Evolutionary conservation across 2,888 invertebrate species (phyloP), one percentile per base, ranked within the genome.

Genomic region (Sminthurinus aureus): DNA sequence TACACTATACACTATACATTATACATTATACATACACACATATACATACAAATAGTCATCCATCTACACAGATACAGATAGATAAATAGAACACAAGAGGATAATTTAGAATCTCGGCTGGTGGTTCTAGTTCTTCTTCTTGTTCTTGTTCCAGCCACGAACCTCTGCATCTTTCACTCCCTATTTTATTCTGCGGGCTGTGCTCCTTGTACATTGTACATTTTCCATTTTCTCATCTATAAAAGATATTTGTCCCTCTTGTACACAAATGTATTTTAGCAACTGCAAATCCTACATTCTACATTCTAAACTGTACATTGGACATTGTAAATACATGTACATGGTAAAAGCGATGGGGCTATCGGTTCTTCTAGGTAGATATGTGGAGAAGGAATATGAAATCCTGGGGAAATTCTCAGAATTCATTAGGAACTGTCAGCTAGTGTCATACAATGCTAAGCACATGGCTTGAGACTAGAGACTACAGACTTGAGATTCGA

Each of bases 361-460:
- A 64, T 64, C 8, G 64, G 15, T 3, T 64, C n/a, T n/a, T 4
- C 64, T 64, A 2, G 15, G n/a, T n/a, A 64, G 1, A 69, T 20
- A 0, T 9, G 22, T 20, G n/a, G 1, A 69, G 2, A 9, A n/a
- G 67, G 22, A n/a, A 71, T 9, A 4, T 20, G 24, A 71, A 71
- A 13, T 38, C 38, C 38, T 38, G 24, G 26, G 24, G 71, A 71
- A 71, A 13, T 24, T 24, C 71, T 24, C 13, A 24, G 71, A 24
- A 71, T 71, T 71, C 71, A 71, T 71, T 71, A 71, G 71, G 71
- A 71, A 24, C 71, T 24, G 71, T 71, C 71, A 71, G 71, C 24
- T 24, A 71, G 71, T 71, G 71, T 71, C 71, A 71, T 71, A 24
- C 4, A 71, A 26, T 24, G 22, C 71, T 71, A 8, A 13, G 20